These are phyloP conservation scores for Neolamprologus toae DNA, from an alignment of 2,113 vertebrate species.

Conservation along the genomic window DNA sequence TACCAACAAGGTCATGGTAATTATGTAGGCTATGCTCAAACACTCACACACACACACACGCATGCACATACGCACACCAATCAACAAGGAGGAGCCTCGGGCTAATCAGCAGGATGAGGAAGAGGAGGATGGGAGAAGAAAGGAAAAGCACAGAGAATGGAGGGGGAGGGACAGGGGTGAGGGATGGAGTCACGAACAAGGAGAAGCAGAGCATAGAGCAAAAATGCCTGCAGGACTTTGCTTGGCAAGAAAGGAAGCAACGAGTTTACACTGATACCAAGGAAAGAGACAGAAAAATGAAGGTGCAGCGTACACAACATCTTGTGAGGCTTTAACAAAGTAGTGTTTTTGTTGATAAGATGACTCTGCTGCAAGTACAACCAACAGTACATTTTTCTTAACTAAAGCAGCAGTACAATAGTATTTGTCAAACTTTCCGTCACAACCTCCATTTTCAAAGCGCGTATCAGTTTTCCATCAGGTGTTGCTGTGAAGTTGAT, in stretches of 20 bases:
- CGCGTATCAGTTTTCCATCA: not conserved
- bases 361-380: not conserved
- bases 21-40: conserved; percentile 32
- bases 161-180: conserved; percentile 12
- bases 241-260: conserved; percentile 26
- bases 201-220: conserved; percentile 37
- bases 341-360: not conserved
- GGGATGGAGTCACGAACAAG: conserved; percentile 45
- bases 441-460: not conserved
- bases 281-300: conserved; percentile 9
- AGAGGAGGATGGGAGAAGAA: conserved; percentile 28
- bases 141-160: conserved; percentile 31
- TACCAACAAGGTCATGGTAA: conserved; percentile 59
- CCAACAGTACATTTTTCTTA: not conserved
- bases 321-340: not conserved
- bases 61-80: conserved; percentile 7
- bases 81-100: conserved; percentile 36
- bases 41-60: not conserved
- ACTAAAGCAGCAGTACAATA: not conserved
- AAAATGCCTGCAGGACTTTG: conserved; percentile 51
- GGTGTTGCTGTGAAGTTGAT: conserved; percentile 14
- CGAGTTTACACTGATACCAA: conserved; percentile 28
- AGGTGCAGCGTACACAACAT: not conserved
- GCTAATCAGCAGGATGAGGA: conserved; percentile 51
- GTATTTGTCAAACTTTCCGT: not conserved